Conservation (phyloP, 2,113 vertebrate genomes). For the Sceloporus undulatus region DNA sequence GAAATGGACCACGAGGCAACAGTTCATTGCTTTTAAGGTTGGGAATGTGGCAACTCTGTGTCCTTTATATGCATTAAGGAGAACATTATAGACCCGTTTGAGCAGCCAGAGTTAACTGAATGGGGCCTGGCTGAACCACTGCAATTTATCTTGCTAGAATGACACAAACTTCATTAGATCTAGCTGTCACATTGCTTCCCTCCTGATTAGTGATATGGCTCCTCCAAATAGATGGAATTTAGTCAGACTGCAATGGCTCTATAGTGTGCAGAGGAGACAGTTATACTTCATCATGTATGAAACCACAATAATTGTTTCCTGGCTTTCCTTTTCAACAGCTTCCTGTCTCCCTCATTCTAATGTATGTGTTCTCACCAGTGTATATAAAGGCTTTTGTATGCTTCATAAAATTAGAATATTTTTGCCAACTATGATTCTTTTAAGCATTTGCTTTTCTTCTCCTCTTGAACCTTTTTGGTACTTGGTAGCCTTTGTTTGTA, state of each 20-base stretch:
- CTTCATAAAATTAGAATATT: background rate
- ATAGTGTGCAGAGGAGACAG: background rate
- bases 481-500: background rate
- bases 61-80: background rate
- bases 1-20: background rate
- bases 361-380: background rate
- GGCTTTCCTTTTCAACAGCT: background rate
- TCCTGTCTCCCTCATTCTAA: background rate
- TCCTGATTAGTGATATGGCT: conserved; percentile 22
- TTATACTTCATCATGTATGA: background rate
- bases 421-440: background rate
- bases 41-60: conserved; percentile 6
- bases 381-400: background rate
- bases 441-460: background rate
- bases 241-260: background rate
- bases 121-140: conserved; percentile 8
- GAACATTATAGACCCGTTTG: background rate
- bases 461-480: background rate
- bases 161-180: background rate
- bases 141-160: background rate
- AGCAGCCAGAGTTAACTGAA: conserved; percentile 9
- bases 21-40: conserved; percentile 6
- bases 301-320: background rate
- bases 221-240: background rate
- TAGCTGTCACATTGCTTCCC: background rate